Percentiles rank a stretch among this genome's conserved stretches.
Conservation (phyloP, 2,113 vertebrate species). For the Tupaia tana region DNA sequence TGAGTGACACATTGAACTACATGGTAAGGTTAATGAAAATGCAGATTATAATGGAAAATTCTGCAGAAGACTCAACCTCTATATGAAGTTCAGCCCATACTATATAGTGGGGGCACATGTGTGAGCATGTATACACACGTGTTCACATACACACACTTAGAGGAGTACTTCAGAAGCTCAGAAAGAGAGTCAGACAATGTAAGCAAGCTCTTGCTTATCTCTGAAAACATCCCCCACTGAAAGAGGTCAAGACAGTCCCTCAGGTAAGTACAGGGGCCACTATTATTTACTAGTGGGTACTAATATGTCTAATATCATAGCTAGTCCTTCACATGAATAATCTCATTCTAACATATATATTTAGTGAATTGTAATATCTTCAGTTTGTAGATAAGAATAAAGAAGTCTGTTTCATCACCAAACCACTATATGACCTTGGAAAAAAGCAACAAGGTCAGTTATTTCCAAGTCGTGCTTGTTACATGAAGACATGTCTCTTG, state of each 20-base stretch:
- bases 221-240: background rate
- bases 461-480: background rate
- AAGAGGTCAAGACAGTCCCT: background rate
- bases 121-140: background rate
- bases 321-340: background rate
- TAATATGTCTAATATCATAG: background rate
- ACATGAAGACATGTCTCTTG: background rate
- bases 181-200: background rate
- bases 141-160: background rate
- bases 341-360: background rate
- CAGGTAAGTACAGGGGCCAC: background rate
- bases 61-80: background rate
- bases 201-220: background rate
- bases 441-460: background rate
- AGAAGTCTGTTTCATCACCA: background rate
- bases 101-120: background rate
- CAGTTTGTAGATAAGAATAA: slow-evolving; percentile 3
- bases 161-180: background rate
- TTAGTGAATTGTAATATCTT: background rate
- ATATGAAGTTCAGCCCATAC: background rate
- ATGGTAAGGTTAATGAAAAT: background rate
- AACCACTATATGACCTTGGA: background rate
- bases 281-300: background rate
- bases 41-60: background rate
- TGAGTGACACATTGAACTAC: background rate